Evolutionary conservation across 2,888 invertebrate species (phyloP), one percentile per base, ranked within the genome.

Genomic region (Liopterus haemorrhoidalis): DNA sequence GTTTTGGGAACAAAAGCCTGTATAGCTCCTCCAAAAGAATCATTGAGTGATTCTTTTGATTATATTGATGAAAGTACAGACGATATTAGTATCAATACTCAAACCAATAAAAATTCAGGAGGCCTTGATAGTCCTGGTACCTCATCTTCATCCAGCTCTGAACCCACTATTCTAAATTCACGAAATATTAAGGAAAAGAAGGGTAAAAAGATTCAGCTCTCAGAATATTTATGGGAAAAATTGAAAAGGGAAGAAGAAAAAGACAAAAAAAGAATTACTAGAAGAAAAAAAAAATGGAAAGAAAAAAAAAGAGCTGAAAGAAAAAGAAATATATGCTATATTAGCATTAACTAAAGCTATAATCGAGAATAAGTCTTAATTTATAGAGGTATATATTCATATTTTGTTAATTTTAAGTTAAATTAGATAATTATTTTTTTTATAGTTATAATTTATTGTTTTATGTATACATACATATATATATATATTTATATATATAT

Each of bases 1-100:
- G 5, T 33, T 16, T 16, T 33, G 11, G 33, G 33, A n/a, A 28
- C 28, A 28, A 28, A 28, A 28, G 28, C 28, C 14, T 28, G 14
- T 8, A 28, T 12, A 14, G 28, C 28, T 28, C 28, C 9, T 3
- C 28, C 28, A 12, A 2, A 28, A 28, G 12, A 3, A 28, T 12
- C 15, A 9, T 28, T 28, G 15, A 15, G 28, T 14, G 28, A 28
- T 4, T 14, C 14, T 28, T 5, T 28, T 6, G 5, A 28, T n/a
- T 14, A 28, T 28, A 28, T n/a, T n/a, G n/a, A n/a, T n/a, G n/a
- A n/a, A n/a, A n/a, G n/a, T n/a, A n/a, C n/a, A n/a, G n/a, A n/a
- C n/a, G n/a, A n/a, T n/a, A n/a, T n/a, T n/a, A n/a, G n/a, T n/a
- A n/a, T n/a, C n/a, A n/a, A n/a, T n/a, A n/a, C n/a, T n/a, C n/a